Evolutionary conservation across 2,113 vertebrate genomes (phyloP), one percentile per base, ranked within the genome.

Genomic region (Gavia stellata): DNA sequence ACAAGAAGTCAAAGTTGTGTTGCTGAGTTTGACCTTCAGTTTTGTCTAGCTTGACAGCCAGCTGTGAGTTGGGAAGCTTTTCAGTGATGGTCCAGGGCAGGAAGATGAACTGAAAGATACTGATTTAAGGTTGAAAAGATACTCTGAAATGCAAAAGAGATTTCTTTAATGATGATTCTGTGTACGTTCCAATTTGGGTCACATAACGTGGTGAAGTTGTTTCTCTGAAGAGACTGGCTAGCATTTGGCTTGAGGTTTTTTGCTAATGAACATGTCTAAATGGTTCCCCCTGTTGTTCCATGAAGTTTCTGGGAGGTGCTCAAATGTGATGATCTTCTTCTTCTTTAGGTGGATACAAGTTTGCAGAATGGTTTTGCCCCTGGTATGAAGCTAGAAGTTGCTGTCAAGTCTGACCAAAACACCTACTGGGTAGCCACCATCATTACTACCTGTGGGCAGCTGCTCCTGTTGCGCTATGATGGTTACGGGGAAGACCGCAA

Each of bases 371-470:
- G 99, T 44, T 99, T 99, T 96, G 97, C 98, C n/a, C 99, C 99
- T 17, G 99, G 99, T 75, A 99, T 99, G 99, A 99, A 99, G 97
- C 97, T 99, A 71, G 99, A 99, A 94, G 99, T 99, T 40, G 98
- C 98, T 72, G 98, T 98, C 90, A 98, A 98, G 81, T 98, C 98
- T 33, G 99, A 99, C 78, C 97, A 98, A 18, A 98, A 99, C 88
- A 98, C 98, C 14, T 99, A 99, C 96, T 99, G 99, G 99, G 98
- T 99, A 36, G 99, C 99, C 90, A 99, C 98, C 85, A 98, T 99
- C 97, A 99, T 99, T 86, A 99, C 99, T 25, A 99, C 99, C 59
- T 99, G 99, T 47, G 99, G 99, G 81, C 99, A 99, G 98, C 97
- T 99, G 95, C 98, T 99, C 29, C 98, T 99, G 25, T 97, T 99